Conservation (phyloP, 1,140 invertebrate genomes). For the Dufourea novaeangliae region DNA sequence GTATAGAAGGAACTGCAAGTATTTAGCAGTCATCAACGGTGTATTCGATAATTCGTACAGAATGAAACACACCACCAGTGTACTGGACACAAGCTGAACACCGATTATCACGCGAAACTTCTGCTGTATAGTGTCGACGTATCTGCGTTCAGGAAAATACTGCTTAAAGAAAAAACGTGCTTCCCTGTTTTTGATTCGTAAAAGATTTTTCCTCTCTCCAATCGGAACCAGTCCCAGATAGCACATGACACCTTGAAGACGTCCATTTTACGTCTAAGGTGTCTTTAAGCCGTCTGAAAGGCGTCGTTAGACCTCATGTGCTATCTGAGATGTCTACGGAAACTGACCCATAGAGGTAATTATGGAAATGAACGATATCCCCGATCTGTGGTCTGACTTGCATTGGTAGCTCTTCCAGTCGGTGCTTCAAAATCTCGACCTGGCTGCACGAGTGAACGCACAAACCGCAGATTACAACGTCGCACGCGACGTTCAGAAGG, state of each 20-base stretch:
- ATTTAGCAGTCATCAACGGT: constrained; percentile 76
- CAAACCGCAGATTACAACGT: constrained; percentile 46
- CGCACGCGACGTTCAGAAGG: constrained; percentile 57
- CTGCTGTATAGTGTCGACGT: constrained; percentile 31
- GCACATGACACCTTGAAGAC: too few relatives aligned
- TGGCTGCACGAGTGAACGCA: constrained; percentile 56
- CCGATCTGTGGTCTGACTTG: not conserved
- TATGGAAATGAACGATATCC: constrained; percentile 51
- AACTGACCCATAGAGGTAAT: constrained; percentile 53
- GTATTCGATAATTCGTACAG: constrained; percentile 61
- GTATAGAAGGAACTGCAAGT: constrained; percentile 51
- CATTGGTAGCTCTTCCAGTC: constrained; percentile 31
- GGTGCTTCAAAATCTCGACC: constrained; percentile 54
- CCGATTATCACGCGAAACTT: constrained; percentile 49
- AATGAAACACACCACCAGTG: constrained; percentile 52
- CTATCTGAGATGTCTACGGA: too few relatives aligned
- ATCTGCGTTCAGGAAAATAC: constrained; percentile 19
- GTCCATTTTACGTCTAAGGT: too few relatives aligned
- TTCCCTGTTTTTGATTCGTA: too few relatives aligned
- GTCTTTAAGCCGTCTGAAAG: too few relatives aligned
- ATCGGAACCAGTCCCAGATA: too few relatives aligned
- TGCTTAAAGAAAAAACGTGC: not conserved
- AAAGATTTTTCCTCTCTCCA: too few relatives aligned
- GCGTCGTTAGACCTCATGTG: too few relatives aligned
- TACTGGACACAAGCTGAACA: constrained; percentile 51